Percentiles rank a stretch among this genome's conserved stretches.
phyloP scores from a whole-genome alignment of 2,888 invertebrate genomes.

The Neoscelio sp. region DNA sequence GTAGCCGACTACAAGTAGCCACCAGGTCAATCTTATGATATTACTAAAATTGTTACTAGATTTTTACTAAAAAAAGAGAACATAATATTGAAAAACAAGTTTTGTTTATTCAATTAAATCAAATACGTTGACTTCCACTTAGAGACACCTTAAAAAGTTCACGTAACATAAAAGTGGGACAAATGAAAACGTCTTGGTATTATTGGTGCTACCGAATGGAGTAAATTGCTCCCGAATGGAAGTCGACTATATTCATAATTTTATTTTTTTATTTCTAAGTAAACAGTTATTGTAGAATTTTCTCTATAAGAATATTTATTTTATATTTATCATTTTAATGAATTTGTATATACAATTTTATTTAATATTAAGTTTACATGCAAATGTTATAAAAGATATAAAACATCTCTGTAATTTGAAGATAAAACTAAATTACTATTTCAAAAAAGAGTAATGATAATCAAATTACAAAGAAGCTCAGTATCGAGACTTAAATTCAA shows the following conservation, averaged over 20 bases:
- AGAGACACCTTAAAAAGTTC: no score
- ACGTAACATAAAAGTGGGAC: no score
- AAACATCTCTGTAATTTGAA: conserved; percentile 10
- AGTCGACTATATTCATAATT: conserved; percentile 16
- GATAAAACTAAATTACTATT: neutral
- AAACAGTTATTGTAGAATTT: no score
- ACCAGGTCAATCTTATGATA: conserved; percentile 43
- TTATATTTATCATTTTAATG: no score
- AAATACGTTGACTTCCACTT: conserved; percentile 13
- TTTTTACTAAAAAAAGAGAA: conserved; percentile 40
- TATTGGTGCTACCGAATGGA: neutral
- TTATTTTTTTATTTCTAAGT: no score
- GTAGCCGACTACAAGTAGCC: conserved; percentile 57
- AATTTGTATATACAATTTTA: no score
- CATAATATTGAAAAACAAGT: conserved; percentile 23
- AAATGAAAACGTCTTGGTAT: neutral
- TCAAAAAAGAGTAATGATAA: neutral
- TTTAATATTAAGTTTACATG: no score
- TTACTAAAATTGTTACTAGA: conserved; percentile 54
- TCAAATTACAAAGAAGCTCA: conserved; percentile 14
- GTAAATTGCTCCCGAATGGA: neutral
- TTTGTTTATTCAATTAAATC: conserved; percentile 3
- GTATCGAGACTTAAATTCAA: neutral
- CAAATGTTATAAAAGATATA: no score
- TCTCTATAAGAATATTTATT: no score